phyloP scores from a whole-genome alignment of 2,888 invertebrate genomes.

The Athalia circularis region DNA sequence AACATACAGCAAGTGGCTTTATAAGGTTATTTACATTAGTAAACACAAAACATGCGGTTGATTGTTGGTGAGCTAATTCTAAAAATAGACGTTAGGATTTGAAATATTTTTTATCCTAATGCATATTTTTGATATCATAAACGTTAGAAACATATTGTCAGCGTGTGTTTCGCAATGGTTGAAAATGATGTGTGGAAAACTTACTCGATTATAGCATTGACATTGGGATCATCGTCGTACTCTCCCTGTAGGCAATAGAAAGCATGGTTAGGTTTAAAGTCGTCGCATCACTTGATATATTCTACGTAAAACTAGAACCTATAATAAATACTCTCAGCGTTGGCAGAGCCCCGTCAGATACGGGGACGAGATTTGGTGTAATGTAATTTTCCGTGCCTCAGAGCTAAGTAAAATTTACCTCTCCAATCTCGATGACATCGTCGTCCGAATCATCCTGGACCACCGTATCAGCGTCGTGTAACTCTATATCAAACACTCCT shows the following conservation, averaged over 20 bases:
- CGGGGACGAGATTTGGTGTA: no score
- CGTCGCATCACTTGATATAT: conserved; percentile 24
- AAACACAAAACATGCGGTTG: not conserved
- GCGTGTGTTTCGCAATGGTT: conserved; percentile 32
- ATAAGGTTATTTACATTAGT: not conserved
- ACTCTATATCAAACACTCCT: conserved; percentile 95
- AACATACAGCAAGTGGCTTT: no score
- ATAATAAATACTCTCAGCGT: no score
- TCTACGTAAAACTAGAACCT: conserved; percentile 6
- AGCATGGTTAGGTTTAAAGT: conserved; percentile 57
- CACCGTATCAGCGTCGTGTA: conserved; percentile 83
- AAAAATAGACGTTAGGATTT: conserved; percentile 37
- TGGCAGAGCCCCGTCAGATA: no score
- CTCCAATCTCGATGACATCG: conserved; percentile 91
- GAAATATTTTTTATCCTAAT: not conserved
- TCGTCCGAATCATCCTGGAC: conserved; percentile 89
- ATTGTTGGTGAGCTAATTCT: not conserved
- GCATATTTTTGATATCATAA: not conserved
- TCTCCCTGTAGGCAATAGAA: conserved; percentile 81
- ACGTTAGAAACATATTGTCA: conserved; percentile 33
- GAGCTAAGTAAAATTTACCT: conserved; percentile 78
- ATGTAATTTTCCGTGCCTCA: no score
- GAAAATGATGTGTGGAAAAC: conserved; percentile 69
- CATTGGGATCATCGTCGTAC: conserved; percentile 86
- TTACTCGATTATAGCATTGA: conserved; percentile 87